phyloP scores from a whole-genome alignment of 2,888 invertebrate genomes.

The Xanthia togata region DNA sequence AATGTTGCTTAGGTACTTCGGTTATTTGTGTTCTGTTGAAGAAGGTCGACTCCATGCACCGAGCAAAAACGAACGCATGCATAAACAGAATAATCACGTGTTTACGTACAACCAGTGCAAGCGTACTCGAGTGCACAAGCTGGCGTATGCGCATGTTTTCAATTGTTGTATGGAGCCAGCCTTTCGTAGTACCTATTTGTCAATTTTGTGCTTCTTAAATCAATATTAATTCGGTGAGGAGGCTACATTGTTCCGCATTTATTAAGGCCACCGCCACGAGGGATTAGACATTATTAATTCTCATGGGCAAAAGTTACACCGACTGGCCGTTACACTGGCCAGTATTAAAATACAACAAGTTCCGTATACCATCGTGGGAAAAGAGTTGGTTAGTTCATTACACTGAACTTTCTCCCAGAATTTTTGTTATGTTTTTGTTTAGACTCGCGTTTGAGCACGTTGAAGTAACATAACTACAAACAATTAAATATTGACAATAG shows the following conservation, averaged over 20 bases:
- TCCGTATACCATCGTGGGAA: not conserved
- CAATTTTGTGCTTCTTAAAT: not conserved
- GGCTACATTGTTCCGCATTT: not conserved
- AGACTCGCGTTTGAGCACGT: not conserved
- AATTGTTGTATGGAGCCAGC: not conserved
- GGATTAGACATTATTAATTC: not conserved
- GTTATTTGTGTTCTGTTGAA: too few relatives aligned
- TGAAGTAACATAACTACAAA: not conserved
- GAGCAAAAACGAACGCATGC: not conserved
- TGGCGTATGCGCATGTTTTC: not conserved
- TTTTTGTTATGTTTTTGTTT: not conserved
- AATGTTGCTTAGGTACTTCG: too few relatives aligned
- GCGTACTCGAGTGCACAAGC: not conserved
- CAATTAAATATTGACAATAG: not conserved
- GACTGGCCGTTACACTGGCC: not conserved
- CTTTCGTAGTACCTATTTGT: not conserved
- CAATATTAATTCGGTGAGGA: not conserved
- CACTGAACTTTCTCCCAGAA: not conserved
- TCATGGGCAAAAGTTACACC: not conserved
- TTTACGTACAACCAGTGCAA: conserved; percentile 3
- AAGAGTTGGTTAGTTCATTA: not conserved
- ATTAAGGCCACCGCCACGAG: too few relatives aligned
- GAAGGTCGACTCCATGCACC: too few relatives aligned
- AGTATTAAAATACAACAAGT: not conserved
- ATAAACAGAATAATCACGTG: not conserved